Evolutionary conservation across 2,113 vertebrate genomes (phyloP), one percentile per base, ranked within the genome.

Genomic region (Pogonocichla stellata): DNA sequence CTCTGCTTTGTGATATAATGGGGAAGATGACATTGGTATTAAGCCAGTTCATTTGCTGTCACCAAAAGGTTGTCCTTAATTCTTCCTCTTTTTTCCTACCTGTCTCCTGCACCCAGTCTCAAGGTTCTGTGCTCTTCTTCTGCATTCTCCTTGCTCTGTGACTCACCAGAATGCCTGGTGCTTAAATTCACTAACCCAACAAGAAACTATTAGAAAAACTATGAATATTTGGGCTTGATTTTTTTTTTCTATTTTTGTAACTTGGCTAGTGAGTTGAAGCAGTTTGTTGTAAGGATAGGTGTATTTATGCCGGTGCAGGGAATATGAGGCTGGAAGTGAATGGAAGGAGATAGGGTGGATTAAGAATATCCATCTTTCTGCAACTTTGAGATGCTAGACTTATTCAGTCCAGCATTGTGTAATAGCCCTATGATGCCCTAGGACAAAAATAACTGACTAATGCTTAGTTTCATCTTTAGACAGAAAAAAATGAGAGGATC

Each of bases 371-470:
- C 0, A 4, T 58, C 42, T 69, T 72, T 74, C 75, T 34, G 19
- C 58, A 88, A 19, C n/a, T 61, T 88, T 56, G 66, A 87, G 66
- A 36, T 28, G 66, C 65, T 89, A 79, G 51, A 31, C 48, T 94
- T 74, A 40, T 61, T 93, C 43, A 87, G 61, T n/a, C 12, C 23
- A n/a, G 29, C 54, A 38, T 69, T 92, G 29, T 40, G 45, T n/a
- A 94, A 86, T 24, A 73, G 51, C 36, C 1, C 2, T 48, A 23
- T 19, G 25, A 75, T 87, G 40, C 19, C 29, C 29, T 73, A 47
- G 20, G 51, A 92, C 33, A 83, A 90, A 95, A 95, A 88, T 66
- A 87, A 83, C 45, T 82, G 69, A 85, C 51, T 88, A 88, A 88
- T 86, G 20, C 57, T 86, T 60, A 40, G n/a, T 89, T 89, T 86